Base-by-base conservation (phyloP, 2,797 vertebrate genomes). In the Staurois parvus region DNA sequence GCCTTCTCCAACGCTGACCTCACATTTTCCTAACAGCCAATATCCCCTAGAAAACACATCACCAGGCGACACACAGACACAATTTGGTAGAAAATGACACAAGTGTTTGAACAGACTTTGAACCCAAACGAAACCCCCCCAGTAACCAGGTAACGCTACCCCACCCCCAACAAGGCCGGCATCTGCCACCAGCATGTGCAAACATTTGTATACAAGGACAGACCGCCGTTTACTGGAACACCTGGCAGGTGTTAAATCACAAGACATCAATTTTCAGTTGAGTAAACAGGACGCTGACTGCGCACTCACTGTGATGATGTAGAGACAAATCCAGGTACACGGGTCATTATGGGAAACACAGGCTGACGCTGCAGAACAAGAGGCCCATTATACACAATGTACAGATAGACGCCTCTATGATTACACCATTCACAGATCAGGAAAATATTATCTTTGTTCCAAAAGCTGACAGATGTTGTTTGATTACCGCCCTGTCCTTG, bases 191-290 rank as follows among this genome's bases (percentile, higher is more conserved):
- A 75, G 72, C 70, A 80, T 85, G 78, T 85, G 84, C 78, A 81
- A 87, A 80, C 64, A 84, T 34, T 45, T 64, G 66, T 29, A 56
- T 80, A 79, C 76, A 84, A 80, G 52, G 72, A 68, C 70, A 59
- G 69, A 15, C 62, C 68, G 30, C 45, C 45, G 26, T 40, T 29
- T 64, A 52, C 79, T 40, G 21, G 37, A 45, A 81, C 79, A 85
- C 77, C 84, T 74, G 84, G 69, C 84, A 85, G 69, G 84, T 79
- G 84, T 73, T 67, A 79, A 74, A 74, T 85, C 66, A 48, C 28
- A 45, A 73, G 64, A 13, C 84, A 79, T 73, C 59, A 73, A 67
- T 85, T 48, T 66, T 37, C 64, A 64, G 48, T 32, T 24, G 76
- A 28, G 59, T 28, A 78, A 84, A 84, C 68, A 84, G 4, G 24